Evolutionary conservation across 2,888 invertebrate species (phyloP).

Genomic region (Amitus sp.): DNA sequence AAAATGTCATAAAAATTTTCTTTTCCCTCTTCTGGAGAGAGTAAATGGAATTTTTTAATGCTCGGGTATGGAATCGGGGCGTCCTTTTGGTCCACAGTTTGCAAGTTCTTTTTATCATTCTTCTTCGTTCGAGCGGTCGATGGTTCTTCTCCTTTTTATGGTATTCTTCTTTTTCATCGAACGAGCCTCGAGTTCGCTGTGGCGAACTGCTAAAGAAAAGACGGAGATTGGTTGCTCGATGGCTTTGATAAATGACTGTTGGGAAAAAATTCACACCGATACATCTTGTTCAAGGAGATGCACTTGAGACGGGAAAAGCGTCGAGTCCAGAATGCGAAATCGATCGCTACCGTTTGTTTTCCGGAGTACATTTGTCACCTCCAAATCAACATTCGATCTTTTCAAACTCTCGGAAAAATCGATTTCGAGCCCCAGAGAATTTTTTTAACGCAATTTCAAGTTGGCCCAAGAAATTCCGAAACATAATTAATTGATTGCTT

Average conservation of each 20-base stretch:
- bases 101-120: slow-evolving; percentile 28
- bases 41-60: no score
- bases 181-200: slow-evolving; percentile 31
- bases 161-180: slow-evolving; percentile 20
- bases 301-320: slow-evolving; percentile 42
- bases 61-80: no score
- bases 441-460: no score
- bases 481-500: no score
- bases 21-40: no score
- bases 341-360: slow-evolving; percentile 34
- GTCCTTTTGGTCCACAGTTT: slow-evolving; percentile 7
- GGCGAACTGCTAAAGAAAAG: slow-evolving; percentile 31
- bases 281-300: slow-evolving; percentile 60
- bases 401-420: no score
- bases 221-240: slow-evolving; percentile 30
- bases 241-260: slow-evolving; percentile 61
- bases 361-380: slow-evolving; percentile 21
- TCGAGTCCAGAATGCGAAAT: slow-evolving; percentile 40
- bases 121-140: slow-evolving; percentile 18
- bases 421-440: no score
- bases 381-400: no score
- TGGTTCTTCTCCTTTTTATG: slow-evolving; percentile 24
- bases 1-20: no score
- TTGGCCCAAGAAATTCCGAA: no score
- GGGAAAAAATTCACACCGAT: slow-evolving; percentile 61